Base-by-base conservation (phyloP, 1,140 invertebrate species). In the Scaptomyza hsui region DNA sequence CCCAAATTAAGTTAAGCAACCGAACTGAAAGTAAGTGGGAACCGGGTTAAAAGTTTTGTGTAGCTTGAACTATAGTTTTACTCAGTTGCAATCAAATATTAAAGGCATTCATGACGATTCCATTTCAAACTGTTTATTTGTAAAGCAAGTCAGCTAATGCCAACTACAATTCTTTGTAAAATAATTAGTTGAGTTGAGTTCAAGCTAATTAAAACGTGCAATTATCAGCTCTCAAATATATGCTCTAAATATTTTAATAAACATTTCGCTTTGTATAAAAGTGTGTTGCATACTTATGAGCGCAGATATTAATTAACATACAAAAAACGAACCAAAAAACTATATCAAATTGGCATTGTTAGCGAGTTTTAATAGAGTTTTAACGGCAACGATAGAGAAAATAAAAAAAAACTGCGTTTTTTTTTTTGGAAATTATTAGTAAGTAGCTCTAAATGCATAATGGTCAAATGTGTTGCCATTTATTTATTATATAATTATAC, bases 321-420 rank as follows among this genome's bases (percentile, higher is more conserved):
- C n/a, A n/a, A n/a, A n/a, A n/a, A n/a, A n/a, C n/a, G n/a, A 21
- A 45, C 26, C 13, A 19, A 48, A 49, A 26, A n/a, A 0, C 15
- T 29, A 10, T 19, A 15, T 5, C 13, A 29, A 32, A 53, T 13
- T 9, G 13, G 13, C 35, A 55, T 39, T 16, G 4, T 1, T 49
- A 18, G 10, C 61, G 68, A 47, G 68, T 59, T 64, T 80, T 80
- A 85, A 85, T 85, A 61, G 60, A 86, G 48, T 73, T 86, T 85
- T 63, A 69, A 68, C 60, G 26, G 47, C 62, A 61, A 61, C 42
- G n/a, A 18, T n/a, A n/a, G 78, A 70, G 19, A 42, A 48, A 78
- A 73, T 78, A 74, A 49, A 57, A 42, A 37, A 48, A 53, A 16
- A 44, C 9, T 9, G 51, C 32, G 18, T 41, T 10, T 47, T 26